Evolutionary conservation across 2,888 invertebrate species (phyloP).

Genomic region (Caenorhabditis afra): DNA sequence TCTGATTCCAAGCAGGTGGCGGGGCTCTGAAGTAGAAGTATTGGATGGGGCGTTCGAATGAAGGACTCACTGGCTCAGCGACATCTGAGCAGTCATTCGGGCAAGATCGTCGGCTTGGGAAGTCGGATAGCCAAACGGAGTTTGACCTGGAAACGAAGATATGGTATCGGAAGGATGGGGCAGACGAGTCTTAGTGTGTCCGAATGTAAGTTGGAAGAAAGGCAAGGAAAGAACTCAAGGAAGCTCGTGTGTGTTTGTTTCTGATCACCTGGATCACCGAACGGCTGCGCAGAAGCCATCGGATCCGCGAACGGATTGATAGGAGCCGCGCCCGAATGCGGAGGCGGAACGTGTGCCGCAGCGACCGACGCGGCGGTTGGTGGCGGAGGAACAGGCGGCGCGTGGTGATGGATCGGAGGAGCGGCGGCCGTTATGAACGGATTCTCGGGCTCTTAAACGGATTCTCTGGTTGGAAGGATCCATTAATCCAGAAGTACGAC

Average conservation of each 20-base stretch:
- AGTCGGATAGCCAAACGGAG: slow-evolving; percentile 36
- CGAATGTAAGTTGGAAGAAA: neutral
- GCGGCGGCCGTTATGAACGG: slow-evolving; percentile 58
- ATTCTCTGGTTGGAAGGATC: neutral
- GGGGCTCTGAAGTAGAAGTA: neutral
- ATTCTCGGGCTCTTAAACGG: slow-evolving; percentile 60
- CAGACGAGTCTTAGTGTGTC: neutral
- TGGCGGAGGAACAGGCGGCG: slow-evolving; percentile 62
- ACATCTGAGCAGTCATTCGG: slow-evolving; percentile 60
- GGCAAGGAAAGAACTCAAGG: neutral
- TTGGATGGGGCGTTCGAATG: too few species aligned
- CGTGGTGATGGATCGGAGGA: slow-evolving; percentile 32
- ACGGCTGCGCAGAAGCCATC: slow-evolving; percentile 13
- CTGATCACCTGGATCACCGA: slow-evolving; percentile 43
- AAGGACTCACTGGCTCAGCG: slow-evolving; percentile 34
- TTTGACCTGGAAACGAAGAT: neutral
- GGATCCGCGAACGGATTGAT: slow-evolving; percentile 73
- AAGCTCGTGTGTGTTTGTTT: neutral
- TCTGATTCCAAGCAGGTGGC: slow-evolving; percentile 37
- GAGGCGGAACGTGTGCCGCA: slow-evolving; percentile 34
- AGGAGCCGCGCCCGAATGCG: slow-evolving; percentile 51
- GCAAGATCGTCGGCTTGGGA: slow-evolving; percentile 52
- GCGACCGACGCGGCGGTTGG: slow-evolving; percentile 44
- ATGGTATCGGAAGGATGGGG: neutral
- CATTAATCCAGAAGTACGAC: slow-evolving; percentile 25